Conservation (phyloP, 2,113 vertebrate species). For the Siniperca chuatsi region DNA sequence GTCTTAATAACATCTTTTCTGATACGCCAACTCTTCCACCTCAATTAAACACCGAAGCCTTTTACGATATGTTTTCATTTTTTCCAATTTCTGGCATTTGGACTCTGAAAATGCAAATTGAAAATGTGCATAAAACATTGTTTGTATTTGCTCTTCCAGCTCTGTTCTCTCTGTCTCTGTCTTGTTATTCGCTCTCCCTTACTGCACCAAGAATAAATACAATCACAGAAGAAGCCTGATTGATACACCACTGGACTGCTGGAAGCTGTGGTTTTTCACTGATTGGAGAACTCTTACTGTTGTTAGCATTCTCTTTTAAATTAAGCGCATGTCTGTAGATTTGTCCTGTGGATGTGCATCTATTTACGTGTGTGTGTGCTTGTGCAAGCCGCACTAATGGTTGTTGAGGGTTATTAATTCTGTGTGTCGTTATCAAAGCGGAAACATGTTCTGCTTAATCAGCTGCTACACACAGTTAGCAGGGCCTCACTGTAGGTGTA, state of each 20-base stretch:
- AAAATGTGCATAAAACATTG: not conserved
- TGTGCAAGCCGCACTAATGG: not conserved
- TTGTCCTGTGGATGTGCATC: not conserved
- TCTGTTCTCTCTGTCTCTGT: not conserved
- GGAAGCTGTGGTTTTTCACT: not conserved
- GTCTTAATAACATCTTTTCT: not conserved
- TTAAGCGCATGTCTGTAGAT: not conserved
- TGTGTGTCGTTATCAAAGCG: constrained; percentile 1
- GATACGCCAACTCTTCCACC: not conserved
- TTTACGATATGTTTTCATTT: not conserved
- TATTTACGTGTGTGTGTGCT: not conserved
- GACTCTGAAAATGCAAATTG: not conserved
- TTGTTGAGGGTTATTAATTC: constrained; percentile 18
- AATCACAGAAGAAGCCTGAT: not conserved
- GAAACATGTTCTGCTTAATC: constrained; percentile 28
- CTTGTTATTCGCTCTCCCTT: not conserved
- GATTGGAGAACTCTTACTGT: constrained; percentile 8
- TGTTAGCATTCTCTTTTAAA: constrained; percentile 20
- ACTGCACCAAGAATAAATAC: not conserved
- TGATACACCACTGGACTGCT: not conserved
- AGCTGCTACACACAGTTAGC: constrained; percentile 4
- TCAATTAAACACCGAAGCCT: no score
- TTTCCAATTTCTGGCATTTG: not conserved
- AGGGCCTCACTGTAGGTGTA: not conserved
- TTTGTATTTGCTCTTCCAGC: not conserved